Evolutionary conservation across 2,113 vertebrate genomes (phyloP), one percentile per base, ranked within the genome.

Genomic region (Edolisoma coerulescens): DNA sequence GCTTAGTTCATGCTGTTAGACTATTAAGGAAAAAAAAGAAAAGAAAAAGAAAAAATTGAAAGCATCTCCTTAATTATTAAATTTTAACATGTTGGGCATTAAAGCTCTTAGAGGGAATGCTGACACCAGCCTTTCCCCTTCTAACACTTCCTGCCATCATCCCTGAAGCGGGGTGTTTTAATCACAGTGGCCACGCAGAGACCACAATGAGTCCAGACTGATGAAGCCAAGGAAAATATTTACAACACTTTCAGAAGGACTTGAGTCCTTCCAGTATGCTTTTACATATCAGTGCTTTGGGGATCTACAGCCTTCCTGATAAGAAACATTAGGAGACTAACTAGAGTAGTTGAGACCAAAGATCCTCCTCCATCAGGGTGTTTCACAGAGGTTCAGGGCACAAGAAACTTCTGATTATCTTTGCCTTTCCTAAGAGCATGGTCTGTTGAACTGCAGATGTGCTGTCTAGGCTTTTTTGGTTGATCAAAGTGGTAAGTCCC

Each of bases 1-100:
- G 87, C 96, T 98, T 98, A 95, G 95, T 97, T 97, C 83, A 37
- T 60, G 42, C 95, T 87, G 80, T 95, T 87, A 97, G 89, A 95
- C 80, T 92, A 95, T 91, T 93, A 56, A 82, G n/a, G n/a, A 91
- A 84, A 73, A 80, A 80, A 77, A 89, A 44, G 49, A 64, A 37
- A 70, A 49, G 1, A 21, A 78, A 89, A 39, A 23, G 15, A 44
- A 2, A 28, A 82, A 90, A 42, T 71, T 87, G 88, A 96, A 97
- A 96, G 87, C 89, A 84, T 60, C 87, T 79, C 81, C 42, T 35
- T 97, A 97, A 97, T 97, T 97, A 97, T 86, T 96, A 87, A 67
- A 93, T 93, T 70, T 83, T 86, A 18, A 70, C 83, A 52, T n/a
- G 18, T 54, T 89, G 32, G 12, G 32, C 42, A 63, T 60, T 88